These are phyloP conservation scores for Heliconius himera DNA, from an alignment of 1,140 invertebrate species.

Conservation along the genomic window DNA sequence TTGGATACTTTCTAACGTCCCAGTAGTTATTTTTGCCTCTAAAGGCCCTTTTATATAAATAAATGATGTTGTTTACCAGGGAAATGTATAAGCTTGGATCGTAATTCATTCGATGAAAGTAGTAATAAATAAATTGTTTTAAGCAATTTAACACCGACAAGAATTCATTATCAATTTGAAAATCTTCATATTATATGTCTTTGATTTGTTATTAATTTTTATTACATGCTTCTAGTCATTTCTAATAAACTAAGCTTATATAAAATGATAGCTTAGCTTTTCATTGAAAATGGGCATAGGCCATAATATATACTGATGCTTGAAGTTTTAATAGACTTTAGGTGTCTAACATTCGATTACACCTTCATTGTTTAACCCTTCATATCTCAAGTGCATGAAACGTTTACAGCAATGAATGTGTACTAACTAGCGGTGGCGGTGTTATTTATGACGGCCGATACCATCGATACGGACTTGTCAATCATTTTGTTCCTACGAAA, in stretches of 20 bases:
- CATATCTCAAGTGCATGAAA: conserved; percentile 52
- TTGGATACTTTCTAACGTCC: conserved; percentile 49
- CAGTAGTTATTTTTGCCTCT: conserved; percentile 43
- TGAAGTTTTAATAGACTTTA: neutral
- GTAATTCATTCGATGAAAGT: conserved; percentile 29
- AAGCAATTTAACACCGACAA: conserved; percentile 23
- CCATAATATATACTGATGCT: neutral
- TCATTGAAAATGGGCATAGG: neutral
- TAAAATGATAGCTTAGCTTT: neutral
- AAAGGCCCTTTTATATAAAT: conserved; percentile 35
- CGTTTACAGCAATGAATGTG: conserved; percentile 68
- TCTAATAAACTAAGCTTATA: neutral
- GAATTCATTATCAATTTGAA: neutral
- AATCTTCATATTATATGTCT: conserved; percentile 20
- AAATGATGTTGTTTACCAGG: conserved; percentile 41
- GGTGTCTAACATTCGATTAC: conserved; percentile 23
- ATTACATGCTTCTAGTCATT: neutral
- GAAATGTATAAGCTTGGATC: conserved; percentile 31
- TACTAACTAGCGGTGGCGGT: conserved; percentile 77
- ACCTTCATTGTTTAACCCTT: conserved; percentile 37
- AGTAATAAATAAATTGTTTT: conserved; percentile 36
- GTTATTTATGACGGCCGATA: conserved; percentile 76
- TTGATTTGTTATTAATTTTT: conserved; percentile 4
- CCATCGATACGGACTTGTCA: conserved; percentile 76
- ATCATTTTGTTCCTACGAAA: conserved; percentile 61